Evolutionary conservation across 2,888 invertebrate species (phyloP).

Genomic region (Neocrepidodera transversa): DNA sequence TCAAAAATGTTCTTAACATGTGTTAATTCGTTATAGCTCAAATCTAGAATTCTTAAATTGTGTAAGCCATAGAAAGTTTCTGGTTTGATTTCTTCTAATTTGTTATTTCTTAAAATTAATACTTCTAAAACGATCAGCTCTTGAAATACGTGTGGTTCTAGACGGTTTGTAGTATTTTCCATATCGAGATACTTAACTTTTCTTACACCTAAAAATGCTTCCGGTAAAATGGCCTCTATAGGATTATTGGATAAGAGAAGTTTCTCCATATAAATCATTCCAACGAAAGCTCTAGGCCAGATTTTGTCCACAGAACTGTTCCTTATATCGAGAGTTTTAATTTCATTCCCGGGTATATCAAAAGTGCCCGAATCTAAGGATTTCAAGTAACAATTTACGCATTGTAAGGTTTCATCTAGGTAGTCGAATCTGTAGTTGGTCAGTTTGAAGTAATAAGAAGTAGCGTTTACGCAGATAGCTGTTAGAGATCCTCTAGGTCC

Average conservation of each 20-base stretch:
- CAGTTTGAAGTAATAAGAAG: conserved; percentile 49
- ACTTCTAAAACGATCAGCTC: conserved; percentile 45
- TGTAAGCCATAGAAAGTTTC: conserved; percentile 51
- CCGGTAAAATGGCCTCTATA: conserved; percentile 47
- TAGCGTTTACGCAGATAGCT: conserved; percentile 54
- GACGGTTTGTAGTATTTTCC: conserved; percentile 37
- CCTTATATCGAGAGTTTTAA: conserved; percentile 48
- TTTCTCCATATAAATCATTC: conserved; percentile 50
- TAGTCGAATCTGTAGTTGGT: conserved; percentile 56
- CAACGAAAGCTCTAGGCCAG: conserved; percentile 49
- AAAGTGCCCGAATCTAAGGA: conserved; percentile 51
- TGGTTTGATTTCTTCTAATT: conserved; percentile 34
- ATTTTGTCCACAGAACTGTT: conserved; percentile 48
- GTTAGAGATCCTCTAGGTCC: conserved; percentile 56
- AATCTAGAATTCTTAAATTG: conserved; percentile 49
- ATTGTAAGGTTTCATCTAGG: conserved; percentile 56
- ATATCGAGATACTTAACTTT: conserved; percentile 50
- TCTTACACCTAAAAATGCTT: conserved; percentile 52
- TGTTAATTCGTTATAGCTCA: conserved; percentile 39
- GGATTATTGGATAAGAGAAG: conserved; percentile 50
- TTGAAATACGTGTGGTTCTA: conserved; percentile 41
- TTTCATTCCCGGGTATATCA: conserved; percentile 56
- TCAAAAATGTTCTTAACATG: conserved; percentile 24
- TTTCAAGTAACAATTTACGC: conserved; percentile 51
- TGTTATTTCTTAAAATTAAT: conserved; percentile 48